Conservation (phyloP, 2,888 invertebrate species). For the Phengaris alcon region DNA sequence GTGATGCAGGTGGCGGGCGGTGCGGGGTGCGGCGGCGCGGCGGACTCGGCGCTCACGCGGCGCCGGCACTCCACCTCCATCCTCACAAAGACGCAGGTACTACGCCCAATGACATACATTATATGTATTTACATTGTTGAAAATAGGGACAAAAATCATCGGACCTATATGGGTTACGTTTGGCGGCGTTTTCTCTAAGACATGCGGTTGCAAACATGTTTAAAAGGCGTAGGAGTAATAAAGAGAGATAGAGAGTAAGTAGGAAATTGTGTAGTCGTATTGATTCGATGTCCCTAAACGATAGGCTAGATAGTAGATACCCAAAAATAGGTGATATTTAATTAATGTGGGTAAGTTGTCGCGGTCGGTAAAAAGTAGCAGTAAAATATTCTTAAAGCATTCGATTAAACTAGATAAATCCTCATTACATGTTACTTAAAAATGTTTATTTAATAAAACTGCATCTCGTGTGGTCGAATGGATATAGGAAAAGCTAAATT, state of each 20-base stretch:
- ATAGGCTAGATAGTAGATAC: neutral
- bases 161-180: too few species aligned
- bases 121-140: neutral
- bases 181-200: too few species aligned
- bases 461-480: neutral
- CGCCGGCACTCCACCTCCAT: conserved; percentile 87
- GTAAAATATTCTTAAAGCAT: neutral
- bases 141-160: too few species aligned
- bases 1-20: conserved; percentile 46
- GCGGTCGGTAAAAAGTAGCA: neutral
- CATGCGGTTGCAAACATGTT: too few species aligned
- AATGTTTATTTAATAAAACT: neutral
- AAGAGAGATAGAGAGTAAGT: neutral
- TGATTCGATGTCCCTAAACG: neutral
- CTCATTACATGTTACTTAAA: neutral
- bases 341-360: neutral
- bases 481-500: neutral
- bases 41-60: conserved; percentile 82
- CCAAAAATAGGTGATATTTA: neutral
- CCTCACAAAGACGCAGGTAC: conserved; percentile 82
- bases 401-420: neutral
- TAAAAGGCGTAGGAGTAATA: too few species aligned
- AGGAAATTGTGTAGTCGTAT: neutral
- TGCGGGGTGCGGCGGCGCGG: conserved; percentile 52
- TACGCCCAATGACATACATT: conserved; percentile 36